A percentile compares a stretch with the other conserved stretches of the same genome.
Conservation (phyloP, 2,888 invertebrate species). For the Epinotia demarniana region DNA sequence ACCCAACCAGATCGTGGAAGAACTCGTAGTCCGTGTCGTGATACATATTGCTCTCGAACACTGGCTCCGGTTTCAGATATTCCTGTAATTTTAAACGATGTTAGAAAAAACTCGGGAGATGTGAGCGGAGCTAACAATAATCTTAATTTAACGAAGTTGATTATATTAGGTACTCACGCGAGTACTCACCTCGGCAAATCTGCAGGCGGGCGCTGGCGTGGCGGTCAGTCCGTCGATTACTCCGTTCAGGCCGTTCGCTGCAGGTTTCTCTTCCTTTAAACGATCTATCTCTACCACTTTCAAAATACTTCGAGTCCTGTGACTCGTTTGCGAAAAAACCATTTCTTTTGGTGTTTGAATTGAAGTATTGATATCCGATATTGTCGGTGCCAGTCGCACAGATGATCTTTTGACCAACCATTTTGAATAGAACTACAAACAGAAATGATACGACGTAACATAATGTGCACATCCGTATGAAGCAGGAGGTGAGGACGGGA, state of each 20-base stretch:
- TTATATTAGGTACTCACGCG: constrained; percentile 71
- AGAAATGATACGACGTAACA: constrained; percentile 84
- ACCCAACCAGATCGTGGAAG: constrained; percentile 88
- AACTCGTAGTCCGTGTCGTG: constrained; percentile 86
- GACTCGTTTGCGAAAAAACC: constrained; percentile 84
- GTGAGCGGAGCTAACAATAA: constrained; percentile 59
- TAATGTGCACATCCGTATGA: constrained; percentile 80
- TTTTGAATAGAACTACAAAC: constrained; percentile 85
- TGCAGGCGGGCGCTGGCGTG: constrained; percentile 61
- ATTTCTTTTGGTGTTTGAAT: constrained; percentile 80
- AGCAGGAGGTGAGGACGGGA: constrained; percentile 60
- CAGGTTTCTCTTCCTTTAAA: constrained; percentile 79
- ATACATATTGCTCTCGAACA: constrained; percentile 76
- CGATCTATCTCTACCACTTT: constrained; percentile 83
- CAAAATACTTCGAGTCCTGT: constrained; percentile 79
- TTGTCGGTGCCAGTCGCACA: constrained; percentile 82
- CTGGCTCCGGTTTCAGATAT: constrained; percentile 77
- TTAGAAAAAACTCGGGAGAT: constrained; percentile 56
- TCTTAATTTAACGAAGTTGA: constrained; percentile 61
- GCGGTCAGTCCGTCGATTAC: constrained; percentile 70
- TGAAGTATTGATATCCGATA: constrained; percentile 76
- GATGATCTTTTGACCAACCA: constrained; percentile 83
- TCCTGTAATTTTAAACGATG: constrained; percentile 70
- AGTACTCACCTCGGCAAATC: constrained; percentile 78
- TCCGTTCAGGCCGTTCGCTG: constrained; percentile 72